These are phyloP conservation scores for Diplazon laetatorius DNA, from an alignment of 2,888 invertebrate species.

Conservation along the genomic window DNA sequence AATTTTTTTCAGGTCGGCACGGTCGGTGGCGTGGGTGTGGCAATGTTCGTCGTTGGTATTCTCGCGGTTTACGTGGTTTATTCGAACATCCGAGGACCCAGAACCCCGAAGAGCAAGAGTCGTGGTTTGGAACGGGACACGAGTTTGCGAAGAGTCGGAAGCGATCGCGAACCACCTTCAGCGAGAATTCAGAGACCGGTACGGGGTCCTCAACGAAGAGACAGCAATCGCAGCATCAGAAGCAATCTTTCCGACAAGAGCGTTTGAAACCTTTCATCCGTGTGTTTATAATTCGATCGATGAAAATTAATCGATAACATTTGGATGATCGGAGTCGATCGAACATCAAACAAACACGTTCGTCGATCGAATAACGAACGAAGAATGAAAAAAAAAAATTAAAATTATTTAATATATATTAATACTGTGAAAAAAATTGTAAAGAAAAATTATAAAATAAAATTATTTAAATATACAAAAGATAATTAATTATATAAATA, in stretches of 20 bases:
- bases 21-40: constrained; percentile 78
- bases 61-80: constrained; percentile 78
- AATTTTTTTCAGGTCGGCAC: constrained; percentile 74
- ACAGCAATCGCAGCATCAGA: constrained; percentile 76
- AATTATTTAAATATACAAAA: too few relatives aligned
- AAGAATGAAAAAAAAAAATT: too few relatives aligned
- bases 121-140: constrained; percentile 72
- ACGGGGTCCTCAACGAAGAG: constrained; percentile 72
- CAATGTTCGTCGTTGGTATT: constrained; percentile 79
- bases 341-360: too few relatives aligned
- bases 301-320: too few relatives aligned
- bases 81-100: constrained; percentile 77
- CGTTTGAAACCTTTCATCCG: constrained; percentile 71
- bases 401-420: too few relatives aligned
- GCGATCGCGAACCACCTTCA: constrained; percentile 72
- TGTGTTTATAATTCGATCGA: too few relatives aligned
- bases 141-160: constrained; percentile 76
- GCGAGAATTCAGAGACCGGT: constrained; percentile 61
- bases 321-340: too few relatives aligned
- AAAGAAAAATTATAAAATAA: too few relatives aligned
- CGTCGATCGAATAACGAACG: too few relatives aligned
- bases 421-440: too few relatives aligned
- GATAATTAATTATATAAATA: too few relatives aligned
- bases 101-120: constrained; percentile 67
- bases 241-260: constrained; percentile 79